A percentile compares a stretch with the other conserved stretches of the same genome.
Conservation (phyloP, 2,888 invertebrate species). For the Drosophila macrospina region DNA sequence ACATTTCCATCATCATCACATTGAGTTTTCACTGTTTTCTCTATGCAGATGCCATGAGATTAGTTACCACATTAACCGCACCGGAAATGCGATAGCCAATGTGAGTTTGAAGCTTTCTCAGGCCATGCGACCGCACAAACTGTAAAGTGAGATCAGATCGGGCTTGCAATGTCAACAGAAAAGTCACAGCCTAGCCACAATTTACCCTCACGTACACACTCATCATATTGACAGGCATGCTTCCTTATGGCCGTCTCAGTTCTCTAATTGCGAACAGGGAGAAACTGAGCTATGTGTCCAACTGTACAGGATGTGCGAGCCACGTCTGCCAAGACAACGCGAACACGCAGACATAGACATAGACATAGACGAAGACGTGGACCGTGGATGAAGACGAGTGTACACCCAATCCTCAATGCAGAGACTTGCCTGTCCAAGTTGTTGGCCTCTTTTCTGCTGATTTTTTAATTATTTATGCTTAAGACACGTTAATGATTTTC, state of each 20-base stretch:
- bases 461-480: slow-evolving; percentile 77
- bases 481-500: slow-evolving; percentile 80
- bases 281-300: slow-evolving; percentile 37
- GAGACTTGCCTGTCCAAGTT: slow-evolving; percentile 27
- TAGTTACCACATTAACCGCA: slow-evolving; percentile 74
- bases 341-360: not conserved
- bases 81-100: slow-evolving; percentile 71
- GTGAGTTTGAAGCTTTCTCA: slow-evolving; percentile 55
- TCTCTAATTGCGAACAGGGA: slow-evolving; percentile 44
- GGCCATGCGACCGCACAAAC: slow-evolving; percentile 58
- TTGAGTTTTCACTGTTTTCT: slow-evolving; percentile 43
- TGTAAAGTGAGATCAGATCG: slow-evolving; percentile 59
- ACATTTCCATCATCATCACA: slow-evolving; percentile 44
- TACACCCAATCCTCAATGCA: slow-evolving; percentile 31
- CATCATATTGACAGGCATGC: slow-evolving; percentile 69
- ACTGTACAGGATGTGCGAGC: slow-evolving; percentile 58
- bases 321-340: slow-evolving; percentile 10
- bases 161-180: slow-evolving; percentile 37
- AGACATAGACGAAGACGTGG: too few species aligned
- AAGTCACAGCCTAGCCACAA: slow-evolving; percentile 40
- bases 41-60: slow-evolving; percentile 38
- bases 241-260: slow-evolving; percentile 50
- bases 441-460: slow-evolving; percentile 48
- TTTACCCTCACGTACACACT: slow-evolving; percentile 23
- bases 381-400: slow-evolving; percentile 18